Base-by-base conservation (phyloP, 23 tunicate genomes). In the Halocynthia roretzi region DNA sequence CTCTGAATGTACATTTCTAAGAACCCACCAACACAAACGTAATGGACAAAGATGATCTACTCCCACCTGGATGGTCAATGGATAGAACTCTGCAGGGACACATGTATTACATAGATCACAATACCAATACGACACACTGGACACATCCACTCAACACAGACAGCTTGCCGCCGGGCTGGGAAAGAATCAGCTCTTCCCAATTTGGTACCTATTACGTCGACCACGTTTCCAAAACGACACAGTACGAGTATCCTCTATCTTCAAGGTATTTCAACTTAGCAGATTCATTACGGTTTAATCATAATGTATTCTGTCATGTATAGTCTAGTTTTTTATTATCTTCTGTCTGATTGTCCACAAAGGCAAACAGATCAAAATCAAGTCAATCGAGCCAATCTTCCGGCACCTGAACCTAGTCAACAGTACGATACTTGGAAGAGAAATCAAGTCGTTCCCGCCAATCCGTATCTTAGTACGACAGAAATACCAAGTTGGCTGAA, bases 121-220 rank as follows among this genome's bases (percentile, higher is more conserved):
- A 94, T 84, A 94, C 99, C 21, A 84, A 88, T 71, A 94, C 99
- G 10, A 94, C 96, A 8, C 99, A 94, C 61, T 86, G 92, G 91
- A 88, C 90, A 23, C 99, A 87, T 60, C 99, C 99, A 5, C 83
- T 94, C n/a, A 85, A 85, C 63, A 84, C 71, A 48, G 99, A 94
- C 71, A 87, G 87, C 56, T 80, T 94, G 62, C 99, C 99, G 8
- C 95, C 99, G 0, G 95, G 99, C 11, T 94, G 99, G 99, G 99
- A 94, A 77, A 81, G 81, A 61, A 96, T 84, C 15, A 94, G 87
- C 15, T 88, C 91, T 23, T 80, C 87, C 5, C 80, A 87, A 49
- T 83, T 67, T 75, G 96, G 95, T 58, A 87, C 90, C n/a, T 88
- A 84, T 65, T 94, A 87, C 63, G 95, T 88, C 6, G 85, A 94